Evolutionary conservation across 1,140 invertebrate genomes (phyloP).

Genomic region (Sinella curviseta): DNA sequence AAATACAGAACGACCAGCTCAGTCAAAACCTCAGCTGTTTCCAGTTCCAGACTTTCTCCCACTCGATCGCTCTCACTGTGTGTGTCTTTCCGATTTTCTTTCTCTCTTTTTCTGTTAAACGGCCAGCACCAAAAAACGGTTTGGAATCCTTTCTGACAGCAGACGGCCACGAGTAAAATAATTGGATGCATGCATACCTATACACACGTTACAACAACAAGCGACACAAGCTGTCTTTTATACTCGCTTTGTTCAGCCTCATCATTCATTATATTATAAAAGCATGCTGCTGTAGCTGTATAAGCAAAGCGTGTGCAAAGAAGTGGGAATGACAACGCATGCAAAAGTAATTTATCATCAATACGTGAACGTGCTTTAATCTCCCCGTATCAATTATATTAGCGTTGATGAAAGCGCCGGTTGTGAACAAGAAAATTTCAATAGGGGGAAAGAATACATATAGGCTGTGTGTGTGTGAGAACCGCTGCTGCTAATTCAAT

Average conservation of each 20-base stretch:
- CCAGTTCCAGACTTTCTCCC: background rate
- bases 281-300: too few species aligned
- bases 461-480: too few species aligned
- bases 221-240: too few species aligned
- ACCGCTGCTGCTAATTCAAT: too few species aligned
- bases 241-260: background rate
- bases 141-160: too few species aligned
- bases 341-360: background rate
- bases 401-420: background rate
- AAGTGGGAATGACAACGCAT: background rate
- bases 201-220: too few species aligned
- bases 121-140: background rate
- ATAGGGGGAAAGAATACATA: background rate
- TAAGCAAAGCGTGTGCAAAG: background rate
- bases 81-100: background rate
- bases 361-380: background rate
- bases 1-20: background rate
- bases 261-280: background rate
- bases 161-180: too few species aligned
- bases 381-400: background rate
- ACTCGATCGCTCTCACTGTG: background rate
- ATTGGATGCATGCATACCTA: too few species aligned
- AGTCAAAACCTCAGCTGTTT: constrained; percentile 7
- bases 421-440: background rate
- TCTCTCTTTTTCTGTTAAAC: background rate